These are phyloP conservation scores for Ficedula albicollis DNA, from an alignment of 2,797 vertebrate species.

Conservation along the genomic window DNA sequence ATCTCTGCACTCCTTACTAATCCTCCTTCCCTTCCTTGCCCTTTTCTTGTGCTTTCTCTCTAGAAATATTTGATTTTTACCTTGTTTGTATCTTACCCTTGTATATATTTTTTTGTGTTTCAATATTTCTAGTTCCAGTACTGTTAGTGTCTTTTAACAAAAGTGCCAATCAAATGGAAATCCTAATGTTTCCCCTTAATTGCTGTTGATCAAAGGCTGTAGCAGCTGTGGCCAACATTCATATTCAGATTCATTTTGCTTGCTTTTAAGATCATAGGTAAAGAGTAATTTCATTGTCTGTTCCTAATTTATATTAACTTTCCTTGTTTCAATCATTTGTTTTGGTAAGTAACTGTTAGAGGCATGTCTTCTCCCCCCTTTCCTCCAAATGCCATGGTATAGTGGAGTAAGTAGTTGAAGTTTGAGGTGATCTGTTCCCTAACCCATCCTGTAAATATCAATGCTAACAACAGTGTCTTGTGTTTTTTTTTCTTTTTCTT, in stretches of 20 bases:
- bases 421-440: constrained; percentile 76
- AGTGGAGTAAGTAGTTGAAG: constrained; percentile 22
- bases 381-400: constrained; percentile 2
- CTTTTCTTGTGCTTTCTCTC: background rate
- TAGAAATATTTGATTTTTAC: background rate
- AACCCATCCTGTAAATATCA: constrained; percentile 79
- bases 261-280: constrained; percentile 50
- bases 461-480: constrained; percentile 88
- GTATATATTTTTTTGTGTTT: background rate
- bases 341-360: constrained; percentile 68
- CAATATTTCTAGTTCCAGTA: background rate
- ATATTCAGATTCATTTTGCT: constrained; percentile 43
- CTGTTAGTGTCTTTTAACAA: background rate
- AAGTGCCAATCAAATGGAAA: background rate
- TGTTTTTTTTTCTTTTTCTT: constrained; percentile 72
- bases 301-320: constrained; percentile 64
- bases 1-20: background rate
- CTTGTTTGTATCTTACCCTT: background rate
- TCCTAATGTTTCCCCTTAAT: background rate
- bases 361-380: background rate
- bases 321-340: constrained; percentile 62
- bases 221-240: constrained; percentile 38
- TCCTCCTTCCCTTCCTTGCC: background rate
- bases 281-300: constrained; percentile 50
- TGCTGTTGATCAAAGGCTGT: constrained; percentile 6